A percentile compares a stretch with the other conserved stretches of the same genome.
These are phyloP conservation scores for Brachypalpus laphriformis DNA, from an alignment of 2,888 invertebrate species.

Conservation along the genomic window DNA sequence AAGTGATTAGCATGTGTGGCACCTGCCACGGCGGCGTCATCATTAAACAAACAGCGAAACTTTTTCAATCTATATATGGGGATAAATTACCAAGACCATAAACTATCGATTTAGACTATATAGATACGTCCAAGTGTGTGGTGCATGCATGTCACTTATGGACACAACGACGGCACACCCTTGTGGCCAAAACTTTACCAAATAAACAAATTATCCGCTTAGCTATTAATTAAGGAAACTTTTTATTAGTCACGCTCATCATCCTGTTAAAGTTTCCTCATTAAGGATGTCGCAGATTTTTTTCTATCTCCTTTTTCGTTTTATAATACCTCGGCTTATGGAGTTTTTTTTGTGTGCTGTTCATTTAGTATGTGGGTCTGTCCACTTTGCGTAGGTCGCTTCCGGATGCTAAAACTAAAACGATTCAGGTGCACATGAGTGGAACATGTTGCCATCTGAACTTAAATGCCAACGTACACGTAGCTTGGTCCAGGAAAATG, in stretches of 20 bases:
- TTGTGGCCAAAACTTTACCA: constrained; percentile 51
- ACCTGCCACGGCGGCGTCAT: constrained; percentile 26
- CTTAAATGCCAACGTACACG: neutral
- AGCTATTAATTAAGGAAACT: constrained; percentile 66
- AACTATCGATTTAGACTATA: constrained; percentile 2
- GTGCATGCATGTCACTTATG: neutral
- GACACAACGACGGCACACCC: constrained; percentile 29
- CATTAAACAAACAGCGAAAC: constrained; percentile 21
- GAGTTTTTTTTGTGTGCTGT: constrained; percentile 26
- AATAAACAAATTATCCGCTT: constrained; percentile 58
- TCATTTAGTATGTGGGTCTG: neutral
- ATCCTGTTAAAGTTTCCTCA: constrained; percentile 68
- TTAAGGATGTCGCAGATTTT: constrained; percentile 57
- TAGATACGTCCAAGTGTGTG: neutral
- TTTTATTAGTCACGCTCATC: constrained; percentile 63
- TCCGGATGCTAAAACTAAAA: neutral
- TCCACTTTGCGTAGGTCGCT: constrained; percentile 5
- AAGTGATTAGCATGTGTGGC: constrained; percentile 36
- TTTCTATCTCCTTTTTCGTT: constrained; percentile 5
- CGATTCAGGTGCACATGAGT: constrained; percentile 33
- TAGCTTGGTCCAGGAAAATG: constrained; percentile 5
- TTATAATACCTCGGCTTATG: constrained; percentile 42
- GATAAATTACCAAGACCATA: constrained; percentile 28
- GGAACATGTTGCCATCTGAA: constrained; percentile 19
- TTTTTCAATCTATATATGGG: constrained; percentile 27